A percentile compares a stretch with the other conserved stretches of the same genome.
Conservation (phyloP, 2,113 vertebrate species). For the Melanocharis versteri region DNA sequence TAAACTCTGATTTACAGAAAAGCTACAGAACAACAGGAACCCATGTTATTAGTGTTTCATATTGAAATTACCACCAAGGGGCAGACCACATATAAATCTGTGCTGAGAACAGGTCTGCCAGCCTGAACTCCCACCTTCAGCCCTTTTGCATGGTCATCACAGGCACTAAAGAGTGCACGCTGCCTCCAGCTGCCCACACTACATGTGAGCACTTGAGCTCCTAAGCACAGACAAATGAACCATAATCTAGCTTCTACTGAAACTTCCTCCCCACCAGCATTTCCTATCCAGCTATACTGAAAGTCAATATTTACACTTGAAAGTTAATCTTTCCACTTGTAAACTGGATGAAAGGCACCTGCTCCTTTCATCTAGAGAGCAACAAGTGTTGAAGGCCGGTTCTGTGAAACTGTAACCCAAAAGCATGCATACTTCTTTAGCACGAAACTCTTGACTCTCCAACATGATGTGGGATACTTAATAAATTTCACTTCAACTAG, state of each 20-base stretch:
- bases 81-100: background rate
- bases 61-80: background rate
- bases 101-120: background rate
- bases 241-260: background rate
- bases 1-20: background rate
- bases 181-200: background rate
- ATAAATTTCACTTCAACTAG: background rate
- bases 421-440: background rate
- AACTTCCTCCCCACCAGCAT: background rate
- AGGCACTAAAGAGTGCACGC: accelerated
- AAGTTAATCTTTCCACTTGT: background rate
- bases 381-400: background rate
- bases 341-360: background rate
- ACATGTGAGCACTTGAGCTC: background rate
- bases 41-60: background rate
- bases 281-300: background rate
- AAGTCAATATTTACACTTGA: background rate
- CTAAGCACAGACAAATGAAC: background rate
- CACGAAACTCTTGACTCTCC: background rate
- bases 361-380: background rate
- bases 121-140: background rate
- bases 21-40: background rate
- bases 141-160: background rate
- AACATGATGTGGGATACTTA: background rate
- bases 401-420: background rate